Evolutionary conservation across 2,797 vertebrate genomes (phyloP), one percentile per base, ranked within the genome.

Genomic region (Emys orbicularis): DNA sequence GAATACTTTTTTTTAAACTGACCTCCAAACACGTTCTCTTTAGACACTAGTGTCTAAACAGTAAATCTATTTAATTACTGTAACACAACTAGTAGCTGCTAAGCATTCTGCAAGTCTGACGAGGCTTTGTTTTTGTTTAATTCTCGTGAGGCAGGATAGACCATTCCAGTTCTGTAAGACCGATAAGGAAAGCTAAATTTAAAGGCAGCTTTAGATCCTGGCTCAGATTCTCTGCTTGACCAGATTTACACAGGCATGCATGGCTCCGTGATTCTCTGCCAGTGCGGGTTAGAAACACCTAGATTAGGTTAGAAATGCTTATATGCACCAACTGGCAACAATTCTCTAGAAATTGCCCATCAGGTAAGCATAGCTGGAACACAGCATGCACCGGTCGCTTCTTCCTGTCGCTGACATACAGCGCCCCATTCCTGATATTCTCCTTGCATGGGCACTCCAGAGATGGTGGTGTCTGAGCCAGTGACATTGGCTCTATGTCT

Each of bases 51-150:
- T 90, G 87, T 94, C 84, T 82, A 92, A 96, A 96, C 95, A 97
- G 96, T 57, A 96, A 94, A 97, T 93, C 85, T 52, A 10, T 95
- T 93, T 92, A 94, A 94, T 90, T 96, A 92, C 94, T 87, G 90
- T 90, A 94, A 94, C 81, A 94, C 93, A 96, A 95, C 96, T 96
- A 97, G 89, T 97, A 94, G 96, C 97, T 94, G 87, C 82, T 93
- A 93, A 96, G 93, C 80, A 93, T 95, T 97, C 94, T 96, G 92
- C 92, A 93, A 83, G 94, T 47, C 84, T 1, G 0, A 68, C 25
- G 80, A 83, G 92, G 90, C 94, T 96, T 97, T 97, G 94, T 95
- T 97, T 97, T 92, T 95, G 88, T 89, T 53, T 97, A 95, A 83
- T 89, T 94, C 90, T 96, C 95, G 79, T 49, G 89, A 96, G 90